Conservation (phyloP, 1,140 invertebrate species). For the Pseudomyrmex pallidus region DNA sequence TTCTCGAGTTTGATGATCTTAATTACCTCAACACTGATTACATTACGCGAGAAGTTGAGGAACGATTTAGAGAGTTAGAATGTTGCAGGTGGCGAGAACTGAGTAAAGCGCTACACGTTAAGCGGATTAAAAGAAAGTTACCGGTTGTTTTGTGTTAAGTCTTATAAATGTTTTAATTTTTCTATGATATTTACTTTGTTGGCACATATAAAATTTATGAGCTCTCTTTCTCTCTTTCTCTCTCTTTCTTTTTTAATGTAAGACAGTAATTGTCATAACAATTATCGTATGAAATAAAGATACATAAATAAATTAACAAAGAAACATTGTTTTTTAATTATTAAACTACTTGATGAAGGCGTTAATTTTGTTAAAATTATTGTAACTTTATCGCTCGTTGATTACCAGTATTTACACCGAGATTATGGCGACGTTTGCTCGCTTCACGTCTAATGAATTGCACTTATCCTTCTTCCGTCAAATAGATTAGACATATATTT, state of each 20-base stretch:
- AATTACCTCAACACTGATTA: constrained; percentile 82
- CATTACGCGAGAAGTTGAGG: constrained; percentile 79
- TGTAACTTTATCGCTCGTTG: background rate
- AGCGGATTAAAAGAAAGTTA: constrained; percentile 50
- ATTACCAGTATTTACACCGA: constrained; percentile 18
- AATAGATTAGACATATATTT: constrained; percentile 46
- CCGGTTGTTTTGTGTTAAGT: constrained; percentile 10
- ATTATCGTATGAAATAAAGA: background rate
- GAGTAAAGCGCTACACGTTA: constrained; percentile 55
- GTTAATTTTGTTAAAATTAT: background rate
- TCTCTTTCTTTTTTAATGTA: background rate
- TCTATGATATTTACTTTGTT: background rate
- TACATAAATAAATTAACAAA: background rate
- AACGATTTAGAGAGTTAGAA: constrained; percentile 78
- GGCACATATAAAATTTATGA: too few species aligned
- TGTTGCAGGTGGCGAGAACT: constrained; percentile 58
- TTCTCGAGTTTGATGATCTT: constrained; percentile 80
- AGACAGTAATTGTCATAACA: background rate
- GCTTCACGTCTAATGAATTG: constrained; percentile 12
- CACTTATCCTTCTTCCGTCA: constrained; percentile 7
- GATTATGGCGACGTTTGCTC: background rate
- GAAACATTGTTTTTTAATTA: background rate
- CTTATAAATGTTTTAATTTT: background rate
- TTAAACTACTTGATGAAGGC: background rate
- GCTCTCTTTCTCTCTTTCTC: too few species aligned